Conservation (phyloP, 2,797 vertebrate species). For the Danio jaintianensis region DNA sequence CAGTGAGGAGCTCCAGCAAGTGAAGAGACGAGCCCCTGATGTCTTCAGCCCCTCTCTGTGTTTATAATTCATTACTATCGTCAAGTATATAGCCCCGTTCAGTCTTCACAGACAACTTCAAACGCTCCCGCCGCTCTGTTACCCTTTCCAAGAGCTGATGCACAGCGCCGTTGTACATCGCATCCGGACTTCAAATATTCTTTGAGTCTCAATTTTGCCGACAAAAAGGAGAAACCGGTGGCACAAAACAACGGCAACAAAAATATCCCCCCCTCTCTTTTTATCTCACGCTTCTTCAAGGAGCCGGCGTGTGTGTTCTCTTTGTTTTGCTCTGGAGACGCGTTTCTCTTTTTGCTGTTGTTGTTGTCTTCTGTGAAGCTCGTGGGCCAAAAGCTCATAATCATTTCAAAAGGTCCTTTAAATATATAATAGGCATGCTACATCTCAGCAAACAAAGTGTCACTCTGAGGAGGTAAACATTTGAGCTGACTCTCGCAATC, state of each 20-base stretch:
- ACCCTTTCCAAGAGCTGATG: slow-evolving; percentile 51
- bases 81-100: slow-evolving; percentile 59
- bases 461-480: slow-evolving; percentile 69
- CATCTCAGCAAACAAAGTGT: slow-evolving; percentile 77
- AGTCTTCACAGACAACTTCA: slow-evolving; percentile 57
- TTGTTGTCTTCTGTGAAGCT: slow-evolving; percentile 65
- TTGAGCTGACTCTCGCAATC: slow-evolving; percentile 51
- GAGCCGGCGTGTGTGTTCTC: slow-evolving; percentile 71
- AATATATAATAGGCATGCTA: slow-evolving; percentile 77
- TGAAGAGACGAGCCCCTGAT: slow-evolving; percentile 14
- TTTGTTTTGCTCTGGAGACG: slow-evolving; percentile 73
- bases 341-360: slow-evolving; percentile 68
- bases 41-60: slow-evolving; percentile 45
- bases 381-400: slow-evolving; percentile 77
- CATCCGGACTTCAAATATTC: slow-evolving; percentile 69
- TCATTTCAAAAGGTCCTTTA: slow-evolving; percentile 81
- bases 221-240: slow-evolving; percentile 63
- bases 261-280: slow-evolving; percentile 57
- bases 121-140: slow-evolving; percentile 32
- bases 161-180: slow-evolving; percentile 58
- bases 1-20: slow-evolving; percentile 22
- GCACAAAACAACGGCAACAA: slow-evolving; percentile 60
- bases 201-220: slow-evolving; percentile 61
- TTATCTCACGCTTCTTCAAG: slow-evolving; percentile 70
- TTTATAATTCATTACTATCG: slow-evolving; percentile 64